Evolutionary conservation across 2,888 invertebrate species (phyloP).

Genomic region (Odontomyia ornata): DNA sequence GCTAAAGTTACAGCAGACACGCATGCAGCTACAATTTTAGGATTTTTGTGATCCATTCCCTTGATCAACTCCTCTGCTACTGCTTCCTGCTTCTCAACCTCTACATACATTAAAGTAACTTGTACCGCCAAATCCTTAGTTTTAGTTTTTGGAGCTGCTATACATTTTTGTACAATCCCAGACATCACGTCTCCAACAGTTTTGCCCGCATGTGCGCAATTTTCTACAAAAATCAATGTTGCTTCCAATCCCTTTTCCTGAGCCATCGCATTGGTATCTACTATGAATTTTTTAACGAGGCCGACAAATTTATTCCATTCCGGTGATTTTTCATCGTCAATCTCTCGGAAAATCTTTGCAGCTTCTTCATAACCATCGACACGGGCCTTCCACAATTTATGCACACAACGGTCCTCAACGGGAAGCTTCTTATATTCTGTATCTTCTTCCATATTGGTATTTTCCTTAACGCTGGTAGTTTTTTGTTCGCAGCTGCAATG

Average conservation of each 20-base stretch:
- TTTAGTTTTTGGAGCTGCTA: constrained; percentile 89
- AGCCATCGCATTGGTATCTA: constrained; percentile 92
- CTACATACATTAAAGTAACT: constrained; percentile 91
- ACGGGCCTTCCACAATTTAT: constrained; percentile 96
- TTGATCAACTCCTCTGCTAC: constrained; percentile 91
- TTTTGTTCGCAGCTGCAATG: constrained; percentile 43
- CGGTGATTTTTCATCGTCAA: constrained; percentile 91
- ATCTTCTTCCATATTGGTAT: constrained; percentile 77
- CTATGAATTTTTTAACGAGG: constrained; percentile 92
- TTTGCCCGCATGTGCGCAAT: constrained; percentile 86
- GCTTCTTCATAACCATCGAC: constrained; percentile 94
- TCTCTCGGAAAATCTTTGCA: constrained; percentile 84
- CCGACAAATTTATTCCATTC: constrained; percentile 93
- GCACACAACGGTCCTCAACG: constrained; percentile 89
- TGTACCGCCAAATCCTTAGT: constrained; percentile 92
- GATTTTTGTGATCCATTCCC: constrained; percentile 95
- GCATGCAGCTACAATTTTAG: constrained; percentile 91
- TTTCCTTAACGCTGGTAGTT: constrained; percentile 16
- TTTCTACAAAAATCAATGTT: constrained; percentile 88
- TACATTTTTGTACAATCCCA: constrained; percentile 90
- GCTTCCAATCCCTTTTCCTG: constrained; percentile 97
- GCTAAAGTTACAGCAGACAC: constrained; percentile 78
- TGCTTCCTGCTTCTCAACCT: constrained; percentile 92
- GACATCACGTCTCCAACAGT: constrained; percentile 89
- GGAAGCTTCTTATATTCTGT: constrained; percentile 88